phyloP scores from a whole-genome alignment of 2,888 invertebrate genomes.

The Cheilosia scutellata region DNA sequence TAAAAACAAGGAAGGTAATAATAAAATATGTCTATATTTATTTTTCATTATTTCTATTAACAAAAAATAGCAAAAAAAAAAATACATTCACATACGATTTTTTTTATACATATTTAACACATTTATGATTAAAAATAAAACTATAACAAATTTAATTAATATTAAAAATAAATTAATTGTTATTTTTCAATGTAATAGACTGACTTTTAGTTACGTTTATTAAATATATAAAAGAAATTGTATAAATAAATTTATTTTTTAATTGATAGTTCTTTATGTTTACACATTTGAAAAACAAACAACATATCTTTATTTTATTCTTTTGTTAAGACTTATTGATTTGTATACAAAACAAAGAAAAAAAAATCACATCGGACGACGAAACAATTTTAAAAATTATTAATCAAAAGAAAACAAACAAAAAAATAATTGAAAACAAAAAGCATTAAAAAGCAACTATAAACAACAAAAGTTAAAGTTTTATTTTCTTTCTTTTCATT shows the following conservation, averaged over 20 bases:
- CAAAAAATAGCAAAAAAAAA: conserved; percentile 1
- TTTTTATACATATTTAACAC: conserved; percentile 26
- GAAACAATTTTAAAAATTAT: conserved; percentile 54
- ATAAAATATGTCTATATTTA: conserved; percentile 55
- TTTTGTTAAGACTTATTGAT: conserved; percentile 64
- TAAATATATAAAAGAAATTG: conserved; percentile 30
- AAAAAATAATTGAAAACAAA: conserved; percentile 17
- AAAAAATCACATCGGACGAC: conserved; percentile 45
- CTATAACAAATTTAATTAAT: conserved; percentile 35
- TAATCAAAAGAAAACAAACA: conserved; percentile 58
- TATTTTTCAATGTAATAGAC: conserved; percentile 70
- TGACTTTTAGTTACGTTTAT: conserved; percentile 73
- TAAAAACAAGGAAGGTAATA: conserved; percentile 6
- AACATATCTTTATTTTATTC: conserved; percentile 66
- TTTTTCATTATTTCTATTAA: conserved; percentile 34
- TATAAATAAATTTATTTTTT: conserved; percentile 46
- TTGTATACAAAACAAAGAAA: conserved; percentile 54
- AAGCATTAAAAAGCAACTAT: not conserved
- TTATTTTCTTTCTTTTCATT: not conserved
- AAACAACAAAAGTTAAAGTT: not conserved
- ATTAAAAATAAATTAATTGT: conserved; percentile 42
- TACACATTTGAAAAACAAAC: conserved; percentile 41
- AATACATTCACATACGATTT: conserved; percentile 47
- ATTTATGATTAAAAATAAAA: not conserved
- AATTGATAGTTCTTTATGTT: conserved; percentile 45